Conservation (phyloP, 2,797 vertebrate species). For the Platalea minor region DNA sequence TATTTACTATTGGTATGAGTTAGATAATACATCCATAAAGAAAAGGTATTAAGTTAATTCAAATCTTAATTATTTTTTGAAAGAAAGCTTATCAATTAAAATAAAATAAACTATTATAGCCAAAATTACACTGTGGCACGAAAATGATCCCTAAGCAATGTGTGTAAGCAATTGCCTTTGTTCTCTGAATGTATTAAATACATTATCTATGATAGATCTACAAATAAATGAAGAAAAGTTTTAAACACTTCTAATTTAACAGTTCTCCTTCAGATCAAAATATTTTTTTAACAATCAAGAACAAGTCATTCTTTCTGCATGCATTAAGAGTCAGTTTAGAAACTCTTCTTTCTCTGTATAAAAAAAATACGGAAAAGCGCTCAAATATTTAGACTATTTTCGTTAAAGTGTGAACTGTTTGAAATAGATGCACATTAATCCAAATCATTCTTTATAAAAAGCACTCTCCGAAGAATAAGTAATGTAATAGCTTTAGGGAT, state of each 20-base stretch:
- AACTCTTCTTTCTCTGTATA: background rate
- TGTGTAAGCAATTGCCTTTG: background rate
- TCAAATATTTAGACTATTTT: conserved; percentile 64
- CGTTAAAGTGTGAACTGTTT: conserved; percentile 50
- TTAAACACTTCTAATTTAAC: background rate
- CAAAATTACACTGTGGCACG: background rate
- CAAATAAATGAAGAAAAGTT: background rate
- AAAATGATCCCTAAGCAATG: background rate
- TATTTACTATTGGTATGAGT: background rate
- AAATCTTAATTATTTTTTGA: background rate
- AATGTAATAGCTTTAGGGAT: conserved; percentile 51
- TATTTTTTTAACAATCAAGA: conserved; percentile 27
- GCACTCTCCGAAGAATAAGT: conserved; percentile 40
- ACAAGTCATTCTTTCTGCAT: conserved; percentile 32
- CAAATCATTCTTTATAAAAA: conserved; percentile 50
- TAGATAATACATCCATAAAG: background rate
- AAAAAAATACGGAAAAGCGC: background rate
- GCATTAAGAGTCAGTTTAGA: conserved; percentile 16
- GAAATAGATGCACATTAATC: conserved; percentile 50
- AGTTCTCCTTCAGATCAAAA: conserved; percentile 49
- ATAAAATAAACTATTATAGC: background rate
- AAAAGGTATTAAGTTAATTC: background rate
- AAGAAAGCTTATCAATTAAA: background rate
- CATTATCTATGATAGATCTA: background rate
- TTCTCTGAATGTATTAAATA: background rate